Evolutionary conservation across 2,797 vertebrate genomes (phyloP), one percentile per base, ranked within the genome.

Genomic region (Gila robusta): DNA sequence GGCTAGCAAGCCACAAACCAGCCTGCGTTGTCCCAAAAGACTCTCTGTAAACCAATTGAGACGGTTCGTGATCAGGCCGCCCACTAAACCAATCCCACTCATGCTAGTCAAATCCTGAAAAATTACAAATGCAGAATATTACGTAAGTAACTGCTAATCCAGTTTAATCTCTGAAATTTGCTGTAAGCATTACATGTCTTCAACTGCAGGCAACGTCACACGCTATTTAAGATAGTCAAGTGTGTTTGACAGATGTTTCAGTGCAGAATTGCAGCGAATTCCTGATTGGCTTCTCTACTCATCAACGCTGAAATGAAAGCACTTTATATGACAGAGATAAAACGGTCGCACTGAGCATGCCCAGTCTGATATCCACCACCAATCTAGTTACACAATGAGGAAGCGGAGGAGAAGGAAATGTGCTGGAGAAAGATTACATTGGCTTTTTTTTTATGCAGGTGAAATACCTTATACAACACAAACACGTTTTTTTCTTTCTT

Each of bases 111-210:
- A 89, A 86, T 88, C 93, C 89, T 91, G 89, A 88, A 94, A 95
- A 96, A 95, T 95, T 91, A 92, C 86, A 88, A 90, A 91, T 81
- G 32, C 87, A 91, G 93, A 94, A 92, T 94, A 94, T 94, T 95
- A 96, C 89, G 92, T 93, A 93, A 96, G 85, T 90, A 73, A 81
- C 93, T 87, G 84, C 77, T 94, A 94, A 95, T 95, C 93, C 90
- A 37, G 79, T 89, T 91, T 94, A 96, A 95, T 95, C 95, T 89
- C 90, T 82, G 37, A 85, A 87, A 88, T 91, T 85, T 88, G 71
- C 71, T 84, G 69, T 32, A 87, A 85, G 87, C 83, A 82, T 47
- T 49, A 84, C 79, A 86, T 83, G 86, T 87, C 86, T 84, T 81
- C 28, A 77, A 52, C n/a, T 21, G 54, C 52, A 69, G 71, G 71